Evolutionary conservation across 1,140 invertebrate genomes (phyloP), one percentile per base, ranked within the genome.

Genomic region (Calliopsis andreniformis): DNA sequence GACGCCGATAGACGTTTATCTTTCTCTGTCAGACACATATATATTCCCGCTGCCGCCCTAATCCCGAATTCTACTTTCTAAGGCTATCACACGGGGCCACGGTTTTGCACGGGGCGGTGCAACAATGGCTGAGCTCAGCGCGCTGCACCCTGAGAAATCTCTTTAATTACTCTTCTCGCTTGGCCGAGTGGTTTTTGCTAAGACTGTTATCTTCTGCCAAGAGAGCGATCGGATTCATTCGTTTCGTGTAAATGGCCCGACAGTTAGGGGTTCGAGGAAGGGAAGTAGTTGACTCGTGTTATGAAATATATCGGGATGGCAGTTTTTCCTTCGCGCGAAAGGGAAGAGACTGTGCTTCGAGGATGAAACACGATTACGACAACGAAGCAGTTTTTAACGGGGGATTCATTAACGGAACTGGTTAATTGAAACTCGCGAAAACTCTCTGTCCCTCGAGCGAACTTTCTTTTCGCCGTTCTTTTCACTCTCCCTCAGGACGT

Each of bases 81-180:
- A 66, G 39, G 55, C 43, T 58, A 58, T 64, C 30, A n/a, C 42
- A 4, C n/a, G 2, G 39, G 16, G 42, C 61, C 43, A 68, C 18
- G 42, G 64, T 69, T 69, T 69, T 59, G 72, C 72, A n/a, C 51
- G 28, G 23, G 55, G 7, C 7, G 28, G 43, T 20, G 43, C 30
- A 49, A 75, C 63, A 75, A 76, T 76, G 35, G 72, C 72, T 51
- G 72, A 58, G 53, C 53, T 49, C 55, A 42, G 64, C 49, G 42
- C 53, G 30, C 14, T 47, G 51, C 72, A 49, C 53, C 47, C 53
- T 28, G 72, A 59, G 64, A 61, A 68, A 76, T 76, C 73, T 69
- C 66, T 68, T 68, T 76, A 76, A 76, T 76, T 76, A 76, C 73
- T 61, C 73, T 68, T 76, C 73, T 30, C 55, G 28, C 64, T 56